Evolutionary conservation across 2,797 vertebrate genomes (phyloP), one percentile per base, ranked within the genome.

Genomic region (Acridotheres tristis): DNA sequence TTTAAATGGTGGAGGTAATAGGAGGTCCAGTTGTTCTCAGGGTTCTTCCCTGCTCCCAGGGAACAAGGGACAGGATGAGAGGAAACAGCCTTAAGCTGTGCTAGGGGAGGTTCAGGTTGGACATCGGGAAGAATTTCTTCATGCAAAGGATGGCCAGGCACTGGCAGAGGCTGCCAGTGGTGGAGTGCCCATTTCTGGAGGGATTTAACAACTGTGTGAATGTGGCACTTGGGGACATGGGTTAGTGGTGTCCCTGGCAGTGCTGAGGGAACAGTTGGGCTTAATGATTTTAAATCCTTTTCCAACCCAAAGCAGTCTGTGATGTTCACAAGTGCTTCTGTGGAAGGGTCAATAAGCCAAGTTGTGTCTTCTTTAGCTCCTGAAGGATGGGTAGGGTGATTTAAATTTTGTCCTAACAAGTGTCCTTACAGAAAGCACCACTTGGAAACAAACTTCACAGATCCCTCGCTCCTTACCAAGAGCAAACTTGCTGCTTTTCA

Each of bases 401-500:
- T 93, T 67, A 42, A 85, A 92, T 92, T 94, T 96, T 89, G 71
- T 90, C 69, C 74, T 47, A 86, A 91, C 88, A 91, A 95, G 90
- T 58, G 63, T 90, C 87, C 79, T 96, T 95, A 96, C 23, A 79
- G 77, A 95, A 94, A 96, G 87, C 69, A 85, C 86, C 81, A 43
- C 84, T 95, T 96, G 75, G 81, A 96, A 93, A 88, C 57, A 95
- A 92, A 95, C 58, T 68, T 94, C 92, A 79, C 87, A 54, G 84
- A 47, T 89, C 84, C 89, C 80, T 97, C 9, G 3, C 86, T 91
- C 95, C 91, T 96, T 88, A 88, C 79, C 62, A 45, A 85, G 92
- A 93, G 76, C 80, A 91, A 88, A 93, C 85, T 57, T 78, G 90
- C 85, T 77, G 85, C 96, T 96, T 97, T 94, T 94, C 96, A 94